Percentiles rank a stretch among this genome's conserved stretches.
These are phyloP conservation scores for Labeo catla DNA, from an alignment of 2,113 vertebrate genomes.

Conservation along the genomic window DNA sequence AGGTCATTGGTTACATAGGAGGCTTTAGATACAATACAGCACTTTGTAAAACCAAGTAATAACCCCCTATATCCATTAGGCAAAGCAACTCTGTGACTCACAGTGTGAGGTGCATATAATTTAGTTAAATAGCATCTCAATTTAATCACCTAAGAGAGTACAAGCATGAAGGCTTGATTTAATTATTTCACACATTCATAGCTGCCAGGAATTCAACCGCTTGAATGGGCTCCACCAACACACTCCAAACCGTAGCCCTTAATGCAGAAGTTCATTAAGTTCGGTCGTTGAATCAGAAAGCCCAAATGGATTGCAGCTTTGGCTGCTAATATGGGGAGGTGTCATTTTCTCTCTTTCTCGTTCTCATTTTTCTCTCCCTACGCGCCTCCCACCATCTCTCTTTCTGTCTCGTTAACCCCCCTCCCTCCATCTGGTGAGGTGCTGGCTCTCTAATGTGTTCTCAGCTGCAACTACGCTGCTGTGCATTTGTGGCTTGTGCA, in stretches of 20 bases:
- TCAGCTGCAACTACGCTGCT: slow-evolving; percentile 14
- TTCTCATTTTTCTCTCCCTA: background rate
- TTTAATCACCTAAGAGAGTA: slow-evolving; percentile 34
- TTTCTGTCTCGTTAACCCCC: background rate
- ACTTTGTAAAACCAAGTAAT: slow-evolving; percentile 11
- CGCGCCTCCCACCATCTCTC: background rate
- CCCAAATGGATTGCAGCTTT: slow-evolving; percentile 18
- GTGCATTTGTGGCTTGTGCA: slow-evolving; percentile 26
- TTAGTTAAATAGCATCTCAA: slow-evolving; percentile 32
- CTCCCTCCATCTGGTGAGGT: slow-evolving; percentile 29
- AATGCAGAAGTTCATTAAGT: slow-evolving; percentile 17
- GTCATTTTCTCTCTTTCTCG: background rate
- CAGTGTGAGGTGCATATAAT: slow-evolving; percentile 5
- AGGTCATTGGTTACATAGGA: background rate
- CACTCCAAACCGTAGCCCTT: background rate
- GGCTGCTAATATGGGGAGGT: slow-evolving; percentile 15
- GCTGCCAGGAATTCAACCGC: background rate
- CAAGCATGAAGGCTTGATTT: slow-evolving; percentile 35
- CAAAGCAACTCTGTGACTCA: background rate
- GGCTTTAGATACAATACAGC: background rate
- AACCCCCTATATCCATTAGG: slow-evolving; percentile 10
- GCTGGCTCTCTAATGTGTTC: slow-evolving; percentile 16
- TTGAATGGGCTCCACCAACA: slow-evolving; percentile 1
- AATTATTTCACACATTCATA: slow-evolving; percentile 36
- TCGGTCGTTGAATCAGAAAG: slow-evolving; percentile 4